Conservation (phyloP, 2,113 vertebrate genomes). For the Brachionichthys hirsutus region DNA sequence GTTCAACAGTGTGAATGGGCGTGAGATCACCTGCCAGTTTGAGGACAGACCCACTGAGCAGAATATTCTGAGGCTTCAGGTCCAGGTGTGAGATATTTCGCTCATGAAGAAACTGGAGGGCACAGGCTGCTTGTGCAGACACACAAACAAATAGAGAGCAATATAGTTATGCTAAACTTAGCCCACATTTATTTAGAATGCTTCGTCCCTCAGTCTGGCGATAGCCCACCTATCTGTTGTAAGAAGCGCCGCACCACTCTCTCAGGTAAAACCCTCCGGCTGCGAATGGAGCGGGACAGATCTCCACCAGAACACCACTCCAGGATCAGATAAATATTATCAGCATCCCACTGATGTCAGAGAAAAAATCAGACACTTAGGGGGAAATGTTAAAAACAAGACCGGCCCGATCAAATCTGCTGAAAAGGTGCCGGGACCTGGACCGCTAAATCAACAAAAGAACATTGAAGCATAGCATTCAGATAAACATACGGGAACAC, state of each 20-base stretch:
- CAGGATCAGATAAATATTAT: slow-evolving; percentile 97
- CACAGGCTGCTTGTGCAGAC: slow-evolving; percentile 78
- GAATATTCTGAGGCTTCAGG: slow-evolving; percentile 95
- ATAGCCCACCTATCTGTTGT: slow-evolving; percentile 88
- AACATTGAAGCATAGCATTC: too few relatives aligned
- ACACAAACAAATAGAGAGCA: slow-evolving; percentile 40
- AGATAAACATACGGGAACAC: too few relatives aligned
- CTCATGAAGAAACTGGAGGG: slow-evolving; percentile 91
- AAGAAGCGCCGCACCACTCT: slow-evolving; percentile 86
- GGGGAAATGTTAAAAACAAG: not conserved
- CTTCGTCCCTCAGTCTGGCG: not conserved
- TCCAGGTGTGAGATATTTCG: slow-evolving; percentile 95
- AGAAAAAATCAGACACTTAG: not conserved
- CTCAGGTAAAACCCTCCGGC: slow-evolving; percentile 86
- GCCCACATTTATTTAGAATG: not conserved
- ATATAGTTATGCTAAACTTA: not conserved
- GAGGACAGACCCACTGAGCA: slow-evolving; percentile 87
- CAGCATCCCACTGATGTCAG: slow-evolving; percentile 86
- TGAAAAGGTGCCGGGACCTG: too few relatives aligned
- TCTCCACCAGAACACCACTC: slow-evolving; percentile 96
- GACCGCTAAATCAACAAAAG: slow-evolving; percentile 69
- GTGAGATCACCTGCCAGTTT: slow-evolving; percentile 88
- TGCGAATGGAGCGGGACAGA: slow-evolving; percentile 91
- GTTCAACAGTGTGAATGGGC: not conserved
- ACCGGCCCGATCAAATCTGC: not conserved